Evolutionary conservation across 2,113 vertebrate species (phyloP), one percentile per base, ranked within the genome.

Genomic region (Rutilus rutilus): DNA sequence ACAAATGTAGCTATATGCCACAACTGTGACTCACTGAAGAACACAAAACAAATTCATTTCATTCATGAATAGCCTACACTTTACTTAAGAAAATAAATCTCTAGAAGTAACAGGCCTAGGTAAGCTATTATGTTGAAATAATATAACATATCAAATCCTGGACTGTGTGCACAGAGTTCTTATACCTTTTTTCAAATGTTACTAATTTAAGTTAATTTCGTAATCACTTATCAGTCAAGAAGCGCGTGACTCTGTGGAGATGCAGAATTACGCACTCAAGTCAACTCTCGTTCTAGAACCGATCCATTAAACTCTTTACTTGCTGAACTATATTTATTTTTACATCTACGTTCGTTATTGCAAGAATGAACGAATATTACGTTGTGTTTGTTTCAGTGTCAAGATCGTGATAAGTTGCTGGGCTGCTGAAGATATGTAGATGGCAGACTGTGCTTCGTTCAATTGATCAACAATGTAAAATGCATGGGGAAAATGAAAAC

Each of bases 381-480:
- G 15, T 5, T 65, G 11, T 81, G 57, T 79, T 79, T 79, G 74
- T 64, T 47, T 64, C 36, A 64, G n/a, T 64, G 78, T 80, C 78
- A 45, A 45, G 57, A 59, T 79, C 5, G 54, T 45, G 59, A 60
- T 36, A 23, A 57, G 19, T 21, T 23, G 25, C 50, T 78, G n/a
- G 36, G 25, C 39, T 64, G 36, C 15, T 65, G 23, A 45, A 45
- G 23, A 0, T 25, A 19, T 64, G 17, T 12, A 21, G 36, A 39
- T 59, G 52, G 11, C 27, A 64, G 62, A 62, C 14, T 39, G 54
- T 14, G 60, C 10, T 78, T 78, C 47, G 47, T 36, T 10, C 7
- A 50, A 60, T 79, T 25, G 1, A 62, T 52, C 25, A 30, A 54
- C 12, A 17, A 6, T 39, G 19, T 21, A 39, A 71, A 71, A 39